Evolutionary conservation across 2,797 vertebrate species (phyloP), one percentile per base, ranked within the genome.

Genomic region (Iguana delicatissima): DNA sequence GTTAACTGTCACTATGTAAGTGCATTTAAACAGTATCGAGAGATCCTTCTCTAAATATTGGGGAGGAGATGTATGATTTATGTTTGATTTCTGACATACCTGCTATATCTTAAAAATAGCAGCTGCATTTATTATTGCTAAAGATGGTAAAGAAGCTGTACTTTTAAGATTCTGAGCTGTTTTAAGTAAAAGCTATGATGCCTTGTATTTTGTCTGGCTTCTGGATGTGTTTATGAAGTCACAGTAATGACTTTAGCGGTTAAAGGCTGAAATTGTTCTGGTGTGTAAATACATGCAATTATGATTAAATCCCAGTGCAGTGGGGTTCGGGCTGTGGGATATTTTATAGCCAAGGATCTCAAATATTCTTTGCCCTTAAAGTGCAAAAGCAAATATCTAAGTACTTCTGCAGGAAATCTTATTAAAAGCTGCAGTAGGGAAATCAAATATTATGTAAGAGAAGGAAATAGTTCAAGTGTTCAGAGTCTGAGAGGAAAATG

Each of bases 351-450:
- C 86, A 46, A 62, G 55, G 64, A 57, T 50, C 59, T 64, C 80
- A 59, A 86, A 80, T 62, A 12, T 72, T 73, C 0, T 67, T 80
- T 92, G 79, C 38, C 86, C 8, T 89, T 76, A 84, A 0, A 69
- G 1, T 80, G 35, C 69, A 77, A 85, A 89, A 14, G 35, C 90
- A 82, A 88, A 77, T 88, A 86, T 26, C 50, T 20, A 85, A 20
- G 29, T 22, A 91, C 89, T 32, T 32, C 20, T 80, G 42, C 20
- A 20, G 88, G 52, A n/a, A 85, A 0, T 90, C 7, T 80, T 84
- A 91, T 91, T 89, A 94, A 94, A 88, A 81, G 67, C 20, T 90
- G 20, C 77, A 86, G 5, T 74, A 93, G 74, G 64, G 42, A 50
- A 82, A 92, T 84, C 12, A 59, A 87, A 32, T 59, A 64, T 62